These are phyloP conservation scores for Poecile montanus DNA, from an alignment of 2,797 vertebrate species.

Conservation along the genomic window DNA sequence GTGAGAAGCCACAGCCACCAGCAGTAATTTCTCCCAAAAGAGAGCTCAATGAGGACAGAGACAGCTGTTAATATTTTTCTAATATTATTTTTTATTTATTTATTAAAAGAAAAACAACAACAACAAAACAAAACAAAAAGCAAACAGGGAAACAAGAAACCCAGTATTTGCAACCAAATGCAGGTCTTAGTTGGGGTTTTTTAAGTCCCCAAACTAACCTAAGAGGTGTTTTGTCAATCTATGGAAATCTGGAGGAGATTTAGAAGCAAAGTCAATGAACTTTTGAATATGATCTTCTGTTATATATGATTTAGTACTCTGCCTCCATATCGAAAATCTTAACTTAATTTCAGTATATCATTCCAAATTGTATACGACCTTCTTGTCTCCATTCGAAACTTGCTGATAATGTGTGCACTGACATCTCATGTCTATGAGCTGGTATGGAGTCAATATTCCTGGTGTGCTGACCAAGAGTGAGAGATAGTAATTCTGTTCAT, in stretches of 20 bases:
- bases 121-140: too few relatives aligned
- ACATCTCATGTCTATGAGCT: not conserved
- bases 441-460: not conserved
- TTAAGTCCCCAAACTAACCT: not conserved
- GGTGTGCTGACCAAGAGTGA: not conserved
- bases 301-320: not conserved
- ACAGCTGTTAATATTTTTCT: not conserved
- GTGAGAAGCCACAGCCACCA: not conserved
- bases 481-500: not conserved
- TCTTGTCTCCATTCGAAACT: not conserved
- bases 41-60: not conserved
- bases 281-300: not conserved
- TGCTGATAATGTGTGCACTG: not conserved
- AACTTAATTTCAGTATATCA: not conserved
- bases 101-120: not conserved
- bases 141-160: not conserved
- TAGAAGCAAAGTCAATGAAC: not conserved
- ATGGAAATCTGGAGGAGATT: not conserved
- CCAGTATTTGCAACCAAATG: not conserved
- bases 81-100: not conserved
- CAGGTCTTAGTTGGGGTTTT: not conserved
- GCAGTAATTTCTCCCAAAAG: not conserved
- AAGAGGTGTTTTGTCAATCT: not conserved
- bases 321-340: not conserved
- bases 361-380: not conserved